A percentile compares a stretch with the other conserved stretches of the same genome.
phyloP scores from a whole-genome alignment of 2,113 vertebrate species.

The Antechinus flavipes region DNA sequence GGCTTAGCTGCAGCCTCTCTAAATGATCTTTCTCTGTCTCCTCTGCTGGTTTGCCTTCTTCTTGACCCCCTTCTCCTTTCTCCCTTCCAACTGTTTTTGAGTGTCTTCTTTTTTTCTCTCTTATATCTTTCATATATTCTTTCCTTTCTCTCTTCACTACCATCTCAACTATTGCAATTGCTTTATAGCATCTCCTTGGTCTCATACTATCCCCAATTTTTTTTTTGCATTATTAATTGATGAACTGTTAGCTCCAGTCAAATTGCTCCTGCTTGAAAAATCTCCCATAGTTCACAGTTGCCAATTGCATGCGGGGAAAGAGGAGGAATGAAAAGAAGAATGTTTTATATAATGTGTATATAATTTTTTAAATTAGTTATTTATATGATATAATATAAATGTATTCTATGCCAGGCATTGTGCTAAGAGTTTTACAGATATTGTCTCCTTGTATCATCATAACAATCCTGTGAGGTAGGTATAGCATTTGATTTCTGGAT shows the following conservation, averaged over 20 bases:
- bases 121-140: background rate
- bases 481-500: conserved; percentile 57
- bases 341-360: background rate
- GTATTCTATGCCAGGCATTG: background rate
- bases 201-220: background rate
- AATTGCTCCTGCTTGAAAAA: background rate
- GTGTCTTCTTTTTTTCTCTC: background rate
- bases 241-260: background rate
- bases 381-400: background rate
- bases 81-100: background rate
- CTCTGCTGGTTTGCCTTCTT: background rate
- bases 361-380: background rate
- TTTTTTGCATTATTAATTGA: background rate
- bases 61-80: background rate
- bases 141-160: background rate
- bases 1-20: background rate
- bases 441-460: background rate
- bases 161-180: background rate
- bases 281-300: background rate
- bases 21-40: background rate
- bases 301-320: background rate
- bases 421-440: background rate
- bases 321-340: background rate
- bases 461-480: background rate
- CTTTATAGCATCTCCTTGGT: background rate